Conservation (phyloP, 1,140 invertebrate species). For the Fopius arisanus region DNA sequence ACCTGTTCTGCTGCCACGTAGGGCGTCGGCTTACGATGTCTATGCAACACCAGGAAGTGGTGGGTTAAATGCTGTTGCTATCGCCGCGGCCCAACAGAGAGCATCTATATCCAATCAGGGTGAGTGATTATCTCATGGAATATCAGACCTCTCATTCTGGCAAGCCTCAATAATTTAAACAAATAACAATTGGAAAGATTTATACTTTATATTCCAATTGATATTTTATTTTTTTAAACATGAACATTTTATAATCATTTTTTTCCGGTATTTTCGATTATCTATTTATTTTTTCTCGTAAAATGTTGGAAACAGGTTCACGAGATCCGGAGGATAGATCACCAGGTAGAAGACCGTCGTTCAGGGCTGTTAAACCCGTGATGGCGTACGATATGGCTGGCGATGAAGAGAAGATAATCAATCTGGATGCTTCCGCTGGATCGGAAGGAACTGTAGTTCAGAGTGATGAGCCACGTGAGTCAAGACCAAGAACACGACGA, state of each 20-base stretch:
- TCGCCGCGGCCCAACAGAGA: constrained; percentile 52
- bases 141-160: too few relatives aligned
- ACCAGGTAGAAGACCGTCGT: constrained; percentile 72
- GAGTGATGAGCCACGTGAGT: constrained; percentile 73
- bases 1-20: constrained; percentile 74
- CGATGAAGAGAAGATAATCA: constrained; percentile 66
- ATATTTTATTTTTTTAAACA: too few relatives aligned
- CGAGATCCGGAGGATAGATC: constrained; percentile 53
- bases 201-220: too few relatives aligned
- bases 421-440: constrained; percentile 59
- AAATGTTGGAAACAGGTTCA: constrained; percentile 38
- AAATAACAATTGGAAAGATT: too few relatives aligned
- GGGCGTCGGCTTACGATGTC: constrained; percentile 83
- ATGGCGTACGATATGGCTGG: constrained; percentile 59
- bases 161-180: too few relatives aligned
- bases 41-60: constrained; percentile 63
- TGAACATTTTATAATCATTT: background rate
- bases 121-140: constrained; percentile 23
- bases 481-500: constrained; percentile 60
- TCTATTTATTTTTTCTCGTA: too few relatives aligned
- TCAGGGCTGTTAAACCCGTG: constrained; percentile 64
- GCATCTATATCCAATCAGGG: constrained; percentile 58
- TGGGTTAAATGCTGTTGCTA: constrained; percentile 51
- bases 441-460: constrained; percentile 61
- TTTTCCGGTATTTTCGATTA: too few relatives aligned